These are phyloP conservation scores for Melangyna quadrimaculata DNA, from an alignment of 2,888 invertebrate species.

Conservation along the genomic window DNA sequence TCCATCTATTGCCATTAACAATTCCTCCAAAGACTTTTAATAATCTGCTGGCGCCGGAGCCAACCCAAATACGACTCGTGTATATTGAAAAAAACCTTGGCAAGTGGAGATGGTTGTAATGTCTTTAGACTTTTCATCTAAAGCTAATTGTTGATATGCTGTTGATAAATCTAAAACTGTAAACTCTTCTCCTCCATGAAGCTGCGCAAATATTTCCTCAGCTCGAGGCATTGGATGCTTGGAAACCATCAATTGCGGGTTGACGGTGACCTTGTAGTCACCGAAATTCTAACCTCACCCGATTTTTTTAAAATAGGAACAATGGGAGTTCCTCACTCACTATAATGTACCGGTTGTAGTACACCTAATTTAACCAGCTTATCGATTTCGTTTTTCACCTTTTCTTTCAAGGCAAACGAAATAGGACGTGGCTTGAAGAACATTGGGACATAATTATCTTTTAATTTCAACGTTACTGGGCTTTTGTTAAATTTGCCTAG, in stretches of 20 bases:
- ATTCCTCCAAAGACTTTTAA: constrained; percentile 74
- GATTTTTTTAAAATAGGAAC: too few relatives aligned
- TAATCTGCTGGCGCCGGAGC: constrained; percentile 77
- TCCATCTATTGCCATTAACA: too few relatives aligned
- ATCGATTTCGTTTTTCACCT: constrained; percentile 13
- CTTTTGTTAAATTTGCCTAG: constrained; percentile 32
- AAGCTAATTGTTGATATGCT: constrained; percentile 76
- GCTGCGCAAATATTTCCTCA: constrained; percentile 71
- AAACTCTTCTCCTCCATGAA: constrained; percentile 19
- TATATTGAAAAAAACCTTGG: constrained; percentile 42
- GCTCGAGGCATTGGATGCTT: constrained; percentile 73
- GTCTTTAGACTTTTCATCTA: constrained; percentile 73
- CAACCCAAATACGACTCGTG: too few relatives aligned
- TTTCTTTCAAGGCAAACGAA: constrained; percentile 45
- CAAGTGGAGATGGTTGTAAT: constrained; percentile 73
- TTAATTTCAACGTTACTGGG: constrained; percentile 12
- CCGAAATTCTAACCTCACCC: too few relatives aligned
- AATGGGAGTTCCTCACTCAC: constrained; percentile 58
- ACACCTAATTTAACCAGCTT: background rate
- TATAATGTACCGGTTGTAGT: constrained; percentile 61
- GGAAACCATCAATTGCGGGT: constrained; percentile 68
- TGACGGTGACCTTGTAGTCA: too few relatives aligned
- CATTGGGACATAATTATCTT: constrained; percentile 19
- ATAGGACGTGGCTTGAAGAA: constrained; percentile 27
- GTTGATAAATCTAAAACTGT: constrained; percentile 74